A percentile compares a stretch with the other conserved stretches of the same genome.
phyloP scores from a whole-genome alignment of 2,113 vertebrate genomes.

The Taurulus bubalis region DNA sequence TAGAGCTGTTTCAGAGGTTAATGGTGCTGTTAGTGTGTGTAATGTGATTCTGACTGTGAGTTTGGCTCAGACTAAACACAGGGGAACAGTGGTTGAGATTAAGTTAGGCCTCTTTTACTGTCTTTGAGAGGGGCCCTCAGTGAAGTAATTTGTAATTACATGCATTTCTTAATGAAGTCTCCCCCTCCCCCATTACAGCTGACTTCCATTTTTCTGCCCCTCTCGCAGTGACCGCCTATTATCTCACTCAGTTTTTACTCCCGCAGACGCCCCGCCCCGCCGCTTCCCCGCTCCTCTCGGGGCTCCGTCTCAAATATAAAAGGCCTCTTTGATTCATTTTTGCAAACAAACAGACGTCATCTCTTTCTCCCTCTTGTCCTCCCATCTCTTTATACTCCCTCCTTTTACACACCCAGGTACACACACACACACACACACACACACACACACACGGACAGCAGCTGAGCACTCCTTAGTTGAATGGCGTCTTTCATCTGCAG shows the following conservation, averaged over 20 bases:
- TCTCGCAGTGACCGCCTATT: constrained; percentile 57
- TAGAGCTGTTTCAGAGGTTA: constrained; percentile 80
- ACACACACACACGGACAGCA: constrained; percentile 58
- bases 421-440: constrained; percentile 19
- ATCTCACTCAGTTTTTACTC: constrained; percentile 55
- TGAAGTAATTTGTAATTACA: constrained; percentile 82
- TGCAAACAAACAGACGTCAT: constrained; percentile 65
- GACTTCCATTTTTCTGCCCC: constrained; percentile 70
- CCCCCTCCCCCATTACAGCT: constrained; percentile 65
- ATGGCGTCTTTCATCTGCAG: constrained; percentile 79
- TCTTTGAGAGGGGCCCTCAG: constrained; percentile 75
- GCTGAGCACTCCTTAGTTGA: constrained; percentile 77
- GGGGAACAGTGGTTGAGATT: constrained; percentile 78
- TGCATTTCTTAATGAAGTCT: constrained; percentile 79
- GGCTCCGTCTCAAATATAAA: constrained; percentile 57
- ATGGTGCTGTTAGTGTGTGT: constrained; percentile 85
- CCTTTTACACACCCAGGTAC: constrained; percentile 40
- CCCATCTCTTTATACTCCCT: constrained; percentile 49
- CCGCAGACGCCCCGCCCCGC: constrained; percentile 25
- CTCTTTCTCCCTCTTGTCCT: constrained; percentile 47
- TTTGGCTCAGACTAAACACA: constrained; percentile 80
- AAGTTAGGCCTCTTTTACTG: constrained; percentile 81
- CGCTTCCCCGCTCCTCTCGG: constrained; percentile 41
- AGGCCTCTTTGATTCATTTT: constrained; percentile 65
- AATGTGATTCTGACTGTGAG: constrained; percentile 85